Conservation (phyloP, 2,113 vertebrate genomes). For the Arothron firmamentum region DNA sequence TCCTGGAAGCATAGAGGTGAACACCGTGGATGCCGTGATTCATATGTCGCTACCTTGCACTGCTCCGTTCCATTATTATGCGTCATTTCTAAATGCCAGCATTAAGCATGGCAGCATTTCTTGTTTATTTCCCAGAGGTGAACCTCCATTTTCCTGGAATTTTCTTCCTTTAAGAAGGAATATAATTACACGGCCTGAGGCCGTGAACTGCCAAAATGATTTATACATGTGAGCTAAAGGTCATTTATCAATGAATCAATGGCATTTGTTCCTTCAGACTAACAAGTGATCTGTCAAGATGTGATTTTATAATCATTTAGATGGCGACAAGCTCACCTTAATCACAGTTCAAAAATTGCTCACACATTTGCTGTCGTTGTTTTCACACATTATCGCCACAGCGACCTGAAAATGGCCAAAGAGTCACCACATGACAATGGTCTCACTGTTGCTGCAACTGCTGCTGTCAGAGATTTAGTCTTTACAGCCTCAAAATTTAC, state of each 20-base stretch:
- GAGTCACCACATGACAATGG: not conserved
- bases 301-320: constrained; percentile 2
- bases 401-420: not conserved
- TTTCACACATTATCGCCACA: not conserved
- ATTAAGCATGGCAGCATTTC: not conserved
- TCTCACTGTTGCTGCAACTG: constrained; percentile 12
- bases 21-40: no score
- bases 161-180: not conserved
- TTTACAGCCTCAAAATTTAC: constrained; percentile 22
- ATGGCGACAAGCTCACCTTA: not conserved
- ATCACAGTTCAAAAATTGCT: not conserved
- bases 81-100: not conserved
- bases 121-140: not conserved
- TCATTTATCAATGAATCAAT: constrained; percentile 34
- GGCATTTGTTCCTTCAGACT: constrained; percentile 22
- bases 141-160: not conserved
- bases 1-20: no score
- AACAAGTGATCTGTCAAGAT: constrained; percentile 19
- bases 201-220: constrained; percentile 37
- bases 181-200: constrained; percentile 13
- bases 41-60: not conserved
- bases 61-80: not conserved
- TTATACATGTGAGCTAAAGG: constrained; percentile 20
- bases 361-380: not conserved
- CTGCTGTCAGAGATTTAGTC: constrained; percentile 2